These are phyloP conservation scores for Cryptocheilus praepositus DNA, from an alignment of 2,888 invertebrate species.

Conservation along the genomic window DNA sequence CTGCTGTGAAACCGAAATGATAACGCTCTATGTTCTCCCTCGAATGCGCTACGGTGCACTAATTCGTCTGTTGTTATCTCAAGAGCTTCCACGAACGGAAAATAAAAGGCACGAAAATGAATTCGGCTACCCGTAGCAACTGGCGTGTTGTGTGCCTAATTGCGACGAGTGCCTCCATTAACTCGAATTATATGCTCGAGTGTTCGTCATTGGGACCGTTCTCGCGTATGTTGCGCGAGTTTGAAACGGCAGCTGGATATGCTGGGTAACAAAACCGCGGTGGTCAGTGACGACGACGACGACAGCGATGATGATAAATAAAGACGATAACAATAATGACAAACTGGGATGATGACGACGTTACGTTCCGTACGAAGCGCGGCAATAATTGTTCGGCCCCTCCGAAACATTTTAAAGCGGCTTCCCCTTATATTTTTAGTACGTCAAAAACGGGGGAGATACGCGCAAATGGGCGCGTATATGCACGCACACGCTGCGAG, in stretches of 20 bases:
- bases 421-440: slow-evolving; percentile 55
- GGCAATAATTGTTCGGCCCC: slow-evolving; percentile 49
- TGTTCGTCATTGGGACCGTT: slow-evolving; percentile 36
- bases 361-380: neutral
- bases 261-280: too few species aligned
- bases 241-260: neutral
- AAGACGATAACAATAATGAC: neutral
- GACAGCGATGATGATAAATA: neutral
- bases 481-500: neutral
- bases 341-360: slow-evolving; percentile 1
- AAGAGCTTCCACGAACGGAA: neutral
- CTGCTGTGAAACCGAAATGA: too few species aligned
- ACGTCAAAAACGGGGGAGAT: slow-evolving; percentile 40
- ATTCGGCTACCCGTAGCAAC: slow-evolving; percentile 21
- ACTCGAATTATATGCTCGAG: slow-evolving; percentile 48
- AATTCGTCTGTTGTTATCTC: too few species aligned
- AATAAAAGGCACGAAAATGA: slow-evolving; percentile 8
- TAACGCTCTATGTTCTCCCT: too few species aligned
- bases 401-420: slow-evolving; percentile 46
- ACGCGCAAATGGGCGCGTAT: neutral
- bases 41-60: too few species aligned
- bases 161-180: slow-evolving; percentile 47
- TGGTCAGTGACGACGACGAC: too few species aligned
- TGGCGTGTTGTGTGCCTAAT: slow-evolving; percentile 33
- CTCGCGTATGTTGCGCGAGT: neutral